phyloP scores from a whole-genome alignment of 2,888 invertebrate genomes.

The Aleiodes testaceus region DNA sequence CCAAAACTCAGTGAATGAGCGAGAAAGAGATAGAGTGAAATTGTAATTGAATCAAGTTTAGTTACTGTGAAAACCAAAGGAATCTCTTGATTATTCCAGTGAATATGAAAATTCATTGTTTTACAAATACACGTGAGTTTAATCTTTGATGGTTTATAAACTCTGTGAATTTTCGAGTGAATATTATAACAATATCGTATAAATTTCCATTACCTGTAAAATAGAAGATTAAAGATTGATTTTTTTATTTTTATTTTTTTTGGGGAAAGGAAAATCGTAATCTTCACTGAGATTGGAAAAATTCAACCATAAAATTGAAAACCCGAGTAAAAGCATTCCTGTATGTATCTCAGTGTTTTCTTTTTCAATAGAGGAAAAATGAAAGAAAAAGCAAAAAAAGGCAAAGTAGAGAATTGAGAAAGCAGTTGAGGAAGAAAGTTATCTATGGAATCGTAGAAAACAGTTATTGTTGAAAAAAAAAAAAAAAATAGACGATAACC shows the following conservation, averaged over 20 bases:
- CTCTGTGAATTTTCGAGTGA: too few relatives aligned
- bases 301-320: constrained; percentile 6
- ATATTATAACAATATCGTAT: too few relatives aligned
- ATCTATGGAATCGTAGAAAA: constrained; percentile 3
- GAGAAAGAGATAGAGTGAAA: background rate
- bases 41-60: constrained; percentile 25
- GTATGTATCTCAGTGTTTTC: background rate
- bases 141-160: too few relatives aligned
- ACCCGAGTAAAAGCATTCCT: constrained; percentile 7
- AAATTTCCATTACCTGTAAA: background rate
- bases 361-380: constrained; percentile 10
- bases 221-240: constrained; percentile 3
- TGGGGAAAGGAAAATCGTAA: background rate
- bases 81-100: constrained; percentile 30
- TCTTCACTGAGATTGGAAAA: constrained; percentile 12
- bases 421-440: constrained; percentile 21
- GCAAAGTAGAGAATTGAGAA: constrained; percentile 10
- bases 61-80: background rate
- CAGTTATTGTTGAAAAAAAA: background rate
- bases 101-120: background rate
- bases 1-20: background rate
- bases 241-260: background rate
- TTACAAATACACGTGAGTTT: too few relatives aligned
- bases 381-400: background rate
- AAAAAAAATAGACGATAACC: background rate